A percentile compares a stretch with the other conserved stretches of the same genome.
Conservation (phyloP, 2,888 invertebrate genomes). For the Copidosoma aretas region DNA sequence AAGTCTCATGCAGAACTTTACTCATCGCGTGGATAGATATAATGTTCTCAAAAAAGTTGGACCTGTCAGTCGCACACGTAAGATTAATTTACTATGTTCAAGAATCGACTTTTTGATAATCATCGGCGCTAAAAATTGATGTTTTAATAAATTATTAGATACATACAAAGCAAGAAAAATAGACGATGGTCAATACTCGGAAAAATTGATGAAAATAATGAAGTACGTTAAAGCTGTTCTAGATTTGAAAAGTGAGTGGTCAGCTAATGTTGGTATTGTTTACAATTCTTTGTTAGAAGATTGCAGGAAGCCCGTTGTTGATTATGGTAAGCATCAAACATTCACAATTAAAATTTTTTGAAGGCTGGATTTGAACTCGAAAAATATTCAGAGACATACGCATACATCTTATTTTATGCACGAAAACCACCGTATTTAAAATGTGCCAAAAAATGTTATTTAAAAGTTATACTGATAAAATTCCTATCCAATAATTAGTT, state of each 20-base stretch:
- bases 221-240: conserved; percentile 2
- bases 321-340: conserved; percentile 7
- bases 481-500: no score
- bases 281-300: not conserved
- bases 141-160: not conserved
- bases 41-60: conserved; percentile 24
- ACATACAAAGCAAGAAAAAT: not conserved
- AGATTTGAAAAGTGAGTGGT: conserved; percentile 12
- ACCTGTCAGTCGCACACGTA: conserved; percentile 2
- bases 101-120: not conserved
- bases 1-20: conserved; percentile 11
- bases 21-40: conserved; percentile 16
- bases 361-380: not conserved
- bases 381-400: not conserved
- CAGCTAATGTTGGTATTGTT: conserved; percentile 2
- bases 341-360: not conserved
- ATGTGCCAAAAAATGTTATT: no score
- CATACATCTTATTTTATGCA: no score
- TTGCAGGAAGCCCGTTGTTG: conserved; percentile 15
- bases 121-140: not conserved
- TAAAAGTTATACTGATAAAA: no score
- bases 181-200: not conserved
- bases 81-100: not conserved
- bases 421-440: no score
- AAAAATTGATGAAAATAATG: conserved; percentile 15